phyloP scores from a whole-genome alignment of 2,113 vertebrate genomes.

The Sorex fumeus region DNA sequence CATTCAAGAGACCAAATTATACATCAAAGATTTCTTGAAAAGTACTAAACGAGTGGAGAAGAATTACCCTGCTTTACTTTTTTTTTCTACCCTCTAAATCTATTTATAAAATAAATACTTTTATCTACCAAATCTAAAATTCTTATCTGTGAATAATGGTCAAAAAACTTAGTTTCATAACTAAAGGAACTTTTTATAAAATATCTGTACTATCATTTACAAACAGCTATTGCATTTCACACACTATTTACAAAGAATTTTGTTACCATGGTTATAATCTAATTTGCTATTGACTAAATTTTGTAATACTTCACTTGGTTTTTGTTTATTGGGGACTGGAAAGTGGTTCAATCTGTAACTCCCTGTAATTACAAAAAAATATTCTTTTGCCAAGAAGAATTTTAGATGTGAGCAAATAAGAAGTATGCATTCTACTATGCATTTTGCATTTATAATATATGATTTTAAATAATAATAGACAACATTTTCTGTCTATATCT shows the following conservation, averaged over 20 bases:
- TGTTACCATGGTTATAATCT: background rate
- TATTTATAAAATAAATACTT: background rate
- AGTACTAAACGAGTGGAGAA: conserved; percentile 23
- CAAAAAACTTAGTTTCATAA: background rate
- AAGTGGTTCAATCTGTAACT: background rate
- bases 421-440: background rate
- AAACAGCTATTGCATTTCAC: background rate
- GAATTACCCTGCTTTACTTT: background rate
- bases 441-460: background rate
- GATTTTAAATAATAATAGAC: background rate
- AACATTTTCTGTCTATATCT: background rate
- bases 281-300: background rate
- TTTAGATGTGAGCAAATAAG: background rate
- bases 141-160: conserved; percentile 17
- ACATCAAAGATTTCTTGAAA: conserved; percentile 39
- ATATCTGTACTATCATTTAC: background rate
- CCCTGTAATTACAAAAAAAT: background rate
- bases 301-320: background rate
- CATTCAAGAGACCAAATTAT: conserved; percentile 52
- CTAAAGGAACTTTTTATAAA: background rate
- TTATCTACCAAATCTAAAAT: conserved; percentile 17
- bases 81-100: background rate
- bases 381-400: background rate
- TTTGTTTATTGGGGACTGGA: background rate
- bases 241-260: background rate